Base-by-base conservation (phyloP, 2,113 vertebrate species). In the Dryoscopus gambensis region DNA sequence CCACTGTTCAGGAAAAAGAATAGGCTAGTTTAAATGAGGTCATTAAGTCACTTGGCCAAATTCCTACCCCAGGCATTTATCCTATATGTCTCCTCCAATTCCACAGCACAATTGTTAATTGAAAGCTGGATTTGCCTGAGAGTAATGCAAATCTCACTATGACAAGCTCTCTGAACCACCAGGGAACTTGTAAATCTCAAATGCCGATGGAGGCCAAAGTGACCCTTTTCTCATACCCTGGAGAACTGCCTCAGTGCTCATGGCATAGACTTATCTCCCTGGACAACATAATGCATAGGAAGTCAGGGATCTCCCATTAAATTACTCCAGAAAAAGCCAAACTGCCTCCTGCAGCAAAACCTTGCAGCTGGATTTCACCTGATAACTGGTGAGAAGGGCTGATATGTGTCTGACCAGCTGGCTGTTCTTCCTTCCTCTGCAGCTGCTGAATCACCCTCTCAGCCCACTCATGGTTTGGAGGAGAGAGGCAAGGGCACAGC, bases 11-110 rank as follows among this genome's bases (percentile, higher is more conserved):
- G 75, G 30, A 64, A 75, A 56, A 96, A 88, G 71, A 93, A 84
- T 24, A 19, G 31, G 64, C 68, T 56, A 6, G 68, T 81, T 93
- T 52, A 90, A 94, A 94, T 35, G 60, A 91, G 85, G 87, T 90
- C 85, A 59, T 77, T 77, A 67, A 86, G 88, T 84, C 79, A 78
- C 65, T 96, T 81, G 88, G 95, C 79, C 79, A 89, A 77, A 95
- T 90, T 94, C 68, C 85, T 67, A 84, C 92, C 90, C 71, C 90
- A 71, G 64, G 92, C 95, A 75, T 81, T 93, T 95, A 74, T 53
- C 44, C 88, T 90, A n/a, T 59, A 40, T 46, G 44, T 83, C 79
- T 86, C 81, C 40, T 94, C 69, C 53, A 55, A 75, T 84, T 84
- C 88, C 79, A 31, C 52, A 78, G 57, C 68, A 81, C 44, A 84